Evolutionary conservation across 2,888 invertebrate species (phyloP), one percentile per base, ranked within the genome.

Genomic region (Danaus chrysippus): DNA sequence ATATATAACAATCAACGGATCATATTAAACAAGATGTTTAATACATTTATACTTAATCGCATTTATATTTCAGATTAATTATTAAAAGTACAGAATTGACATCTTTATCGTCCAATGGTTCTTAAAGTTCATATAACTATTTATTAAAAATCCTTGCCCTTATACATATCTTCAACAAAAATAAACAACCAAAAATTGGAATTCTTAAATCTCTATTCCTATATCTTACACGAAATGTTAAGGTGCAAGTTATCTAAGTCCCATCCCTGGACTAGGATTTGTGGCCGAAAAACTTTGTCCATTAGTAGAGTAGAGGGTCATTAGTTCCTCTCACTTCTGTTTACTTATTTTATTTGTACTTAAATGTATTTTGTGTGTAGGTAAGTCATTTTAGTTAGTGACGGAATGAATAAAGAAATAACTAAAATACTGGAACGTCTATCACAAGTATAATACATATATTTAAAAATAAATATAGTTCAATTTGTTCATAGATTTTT

Each of bases 261-360:
- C 63, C 67, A 76, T 71, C 75, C 64, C 61, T 71, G 70, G 76
- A 74, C 70, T 62, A 73, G 82, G 83, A 84, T 85, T 86, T 85
- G 85, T 81, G 82, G 79, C 68, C 69, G 76, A 81, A 81, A 84
- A 87, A 86, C 83, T 86, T 87, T 78, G 75, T 75, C 83, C 83
- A 86, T 87, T 87, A 86, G 23, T 34, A 78, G 79, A 75, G 67
- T 68, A 71, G 70, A 66, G 64, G 73, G 79, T 76, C 82, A 81
- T 81, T 81, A 73, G 74, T 70, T 68, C 64, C 59, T 59, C 62
- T 61, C 55, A 57, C 55, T 61, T 65, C 57, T 65, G 58, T 65
- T 62, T 66, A 63, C 58, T 59, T 62, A 63, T 60, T 59, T 61
- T 23, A 44, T 58, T 54, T 61, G 23, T 56, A 57, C 59, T 42